Base-by-base conservation (phyloP, 2,113 vertebrate genomes). In the Chamaetylas fuelleborni region DNA sequence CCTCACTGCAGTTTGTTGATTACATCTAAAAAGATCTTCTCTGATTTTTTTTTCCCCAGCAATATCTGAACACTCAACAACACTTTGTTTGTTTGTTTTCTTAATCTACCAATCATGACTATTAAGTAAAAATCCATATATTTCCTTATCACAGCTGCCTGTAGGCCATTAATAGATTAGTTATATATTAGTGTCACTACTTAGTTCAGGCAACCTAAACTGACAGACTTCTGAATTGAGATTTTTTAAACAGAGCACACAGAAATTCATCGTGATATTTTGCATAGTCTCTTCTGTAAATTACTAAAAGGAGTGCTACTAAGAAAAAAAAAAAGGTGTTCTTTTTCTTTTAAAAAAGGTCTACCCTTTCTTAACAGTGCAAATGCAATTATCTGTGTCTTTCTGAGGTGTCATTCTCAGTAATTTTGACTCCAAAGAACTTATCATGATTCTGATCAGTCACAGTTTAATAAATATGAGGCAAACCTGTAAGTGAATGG, bases 391-490 rank as follows among this genome's bases (percentile, higher is more conserved):
- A 64, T 26, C 42, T 69, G 19, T 48, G 36, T 38, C 66, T 90
- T 69, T 78, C 11, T 76, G 50, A 92, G 19, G 45, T 42, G 25
- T 29, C 57, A 48, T 7, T 42, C 83, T 19, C 50, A 77, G 61
- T 20, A 69, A 58, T 57, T 85, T 47, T 66, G 50, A 92, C 29
- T 87, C 69, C 20, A 69, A 62, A 38, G 81, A 72, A 71, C 57
- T 89, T 60, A 58, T 31, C 61, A 74, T 12, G 53, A 79, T 65
- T 93, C 48, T 71, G 61, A 89, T 69, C 48, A 83, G 51, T 28
- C 80, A 70, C 42, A 89, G 36, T 79, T 87, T 96, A 95, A 85
- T 42, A 95, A 95, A 91, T 50, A 94, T 2, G 85, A 93, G 14
- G 67, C 36, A 94, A 92, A 72, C 36, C n/a, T 58, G 26, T 14